These are phyloP conservation scores for Anarrhichthys ocellatus DNA, from an alignment of 2,113 vertebrate genomes.

Conservation along the genomic window DNA sequence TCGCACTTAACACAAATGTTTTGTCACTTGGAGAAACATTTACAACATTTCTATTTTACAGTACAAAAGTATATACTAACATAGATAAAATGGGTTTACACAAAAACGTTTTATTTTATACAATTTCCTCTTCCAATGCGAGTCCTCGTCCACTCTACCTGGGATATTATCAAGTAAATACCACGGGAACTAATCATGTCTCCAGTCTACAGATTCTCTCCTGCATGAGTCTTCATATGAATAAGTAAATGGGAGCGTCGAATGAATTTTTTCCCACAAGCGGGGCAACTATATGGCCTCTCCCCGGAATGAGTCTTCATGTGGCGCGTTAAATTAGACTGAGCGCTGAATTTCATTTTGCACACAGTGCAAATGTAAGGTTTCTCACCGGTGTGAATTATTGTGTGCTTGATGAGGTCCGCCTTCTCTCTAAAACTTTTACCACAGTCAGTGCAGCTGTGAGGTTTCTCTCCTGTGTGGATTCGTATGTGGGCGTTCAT, in stretches of 20 bases:
- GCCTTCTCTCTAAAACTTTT: conserved; percentile 58
- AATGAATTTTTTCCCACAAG: conserved; percentile 55
- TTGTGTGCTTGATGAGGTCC: conserved; percentile 50
- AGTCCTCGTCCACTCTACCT: background rate
- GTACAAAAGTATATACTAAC: background rate
- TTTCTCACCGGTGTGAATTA: conserved; percentile 62
- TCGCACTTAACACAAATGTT: background rate
- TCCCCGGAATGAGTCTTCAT: conserved; percentile 65
- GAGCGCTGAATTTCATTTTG: conserved; percentile 53
- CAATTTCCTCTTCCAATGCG: background rate
- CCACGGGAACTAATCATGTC: background rate
- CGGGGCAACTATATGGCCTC: conserved; percentile 36
- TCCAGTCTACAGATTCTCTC: conserved; percentile 11
- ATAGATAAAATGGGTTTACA: background rate
- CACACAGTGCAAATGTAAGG: conserved; percentile 51
- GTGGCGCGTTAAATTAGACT: conserved; percentile 59
- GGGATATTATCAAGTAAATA: background rate
- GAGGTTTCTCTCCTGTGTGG: conserved; percentile 62
- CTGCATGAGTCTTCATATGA: conserved; percentile 50
- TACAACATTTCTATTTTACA: background rate
- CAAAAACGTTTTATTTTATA: background rate
- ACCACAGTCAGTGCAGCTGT: conserved; percentile 44
- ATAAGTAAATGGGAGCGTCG: conserved; percentile 50
- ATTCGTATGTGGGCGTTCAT: conserved; percentile 61
- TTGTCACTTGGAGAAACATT: background rate